Base-by-base conservation (phyloP, 2,888 invertebrate genomes). In the Alloplasta piceator region DNA sequence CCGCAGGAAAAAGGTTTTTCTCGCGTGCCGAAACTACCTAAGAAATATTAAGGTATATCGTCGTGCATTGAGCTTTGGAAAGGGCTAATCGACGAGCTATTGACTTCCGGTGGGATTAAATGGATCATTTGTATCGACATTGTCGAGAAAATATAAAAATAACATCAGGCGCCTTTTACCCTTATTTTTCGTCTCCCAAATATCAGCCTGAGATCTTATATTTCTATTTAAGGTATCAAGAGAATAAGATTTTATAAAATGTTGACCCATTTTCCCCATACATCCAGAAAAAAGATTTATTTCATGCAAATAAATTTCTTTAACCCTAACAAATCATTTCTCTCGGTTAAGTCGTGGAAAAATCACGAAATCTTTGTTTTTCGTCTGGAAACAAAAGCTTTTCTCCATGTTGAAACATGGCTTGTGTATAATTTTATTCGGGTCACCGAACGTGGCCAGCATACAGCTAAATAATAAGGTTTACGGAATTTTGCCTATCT, bases 11-110 rank as follows among this genome's bases (percentile, higher is more conserved):
- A 16, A 61, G 56, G 12, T 71, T 48, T 64, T 71, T 64, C 38
- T 89, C 82, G 88, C 88, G 88, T 88, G 88, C 84, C 83, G 84
- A 86, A 82, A 83, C 82, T 86, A 84, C 83, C 82, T 88, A 86
- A 88, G 85, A 84, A 85, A 58, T 67, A 68, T 78, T 56, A 73
- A 80, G 85, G 82, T 88, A 85, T 86, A 84, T 43, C n/a, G n/a
- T n/a, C 1, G 26, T 38, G 38, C 9, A 63, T 48, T 26, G 7
- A 48, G 14, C 7, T 6, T 26, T 7, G 43, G 55, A 38, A 26
- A 26, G 48, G 68, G 26, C 61, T 78, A 72, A 84, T 87, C 86
- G 86, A 82, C 86, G 85, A 88, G 85, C 87, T 87, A 89, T 89
- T 86, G 89, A 86, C 88, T 87, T 87, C 75, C 83, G 82, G 84